Evolutionary conservation across 2,888 invertebrate genomes (phyloP).

Genomic region (Ormyrus labotus): DNA sequence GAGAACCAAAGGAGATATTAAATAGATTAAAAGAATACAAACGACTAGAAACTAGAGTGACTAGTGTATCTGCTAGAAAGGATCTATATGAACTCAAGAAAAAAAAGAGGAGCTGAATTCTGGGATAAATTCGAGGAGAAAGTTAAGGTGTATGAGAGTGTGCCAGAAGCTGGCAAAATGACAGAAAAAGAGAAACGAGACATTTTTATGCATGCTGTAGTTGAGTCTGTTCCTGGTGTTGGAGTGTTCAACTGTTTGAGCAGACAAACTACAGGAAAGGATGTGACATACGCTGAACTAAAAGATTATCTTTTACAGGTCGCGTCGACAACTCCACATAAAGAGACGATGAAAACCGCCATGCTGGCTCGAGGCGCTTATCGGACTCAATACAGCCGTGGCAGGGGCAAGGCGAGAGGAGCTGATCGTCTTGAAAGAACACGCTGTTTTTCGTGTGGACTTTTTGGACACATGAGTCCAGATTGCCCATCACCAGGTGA

Average conservation of each 20-base stretch:
- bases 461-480: neutral
- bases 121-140: too few relatives aligned
- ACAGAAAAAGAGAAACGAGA: conserved; percentile 13
- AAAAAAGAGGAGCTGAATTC: too few relatives aligned
- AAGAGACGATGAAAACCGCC: neutral
- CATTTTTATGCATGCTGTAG: neutral
- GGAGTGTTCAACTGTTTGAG: neutral
- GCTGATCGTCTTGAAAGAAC: too few relatives aligned
- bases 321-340: neutral
- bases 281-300: neutral
- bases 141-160: too few relatives aligned
- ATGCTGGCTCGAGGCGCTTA: neutral
- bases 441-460: too few relatives aligned
- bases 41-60: too few relatives aligned
- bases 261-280: neutral
- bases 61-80: too few relatives aligned
- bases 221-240: neutral
- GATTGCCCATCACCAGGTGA: neutral
- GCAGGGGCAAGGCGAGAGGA: neutral
- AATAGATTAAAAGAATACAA: too few relatives aligned
- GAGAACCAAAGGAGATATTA: too few relatives aligned
- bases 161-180: too few relatives aligned
- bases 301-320: neutral
- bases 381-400: neutral
- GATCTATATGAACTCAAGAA: too few relatives aligned